Percentiles rank a stretch among this genome's conserved stretches.
Conservation (phyloP, 2,888 invertebrate species). For the Synanthedon myopaeformis region DNA sequence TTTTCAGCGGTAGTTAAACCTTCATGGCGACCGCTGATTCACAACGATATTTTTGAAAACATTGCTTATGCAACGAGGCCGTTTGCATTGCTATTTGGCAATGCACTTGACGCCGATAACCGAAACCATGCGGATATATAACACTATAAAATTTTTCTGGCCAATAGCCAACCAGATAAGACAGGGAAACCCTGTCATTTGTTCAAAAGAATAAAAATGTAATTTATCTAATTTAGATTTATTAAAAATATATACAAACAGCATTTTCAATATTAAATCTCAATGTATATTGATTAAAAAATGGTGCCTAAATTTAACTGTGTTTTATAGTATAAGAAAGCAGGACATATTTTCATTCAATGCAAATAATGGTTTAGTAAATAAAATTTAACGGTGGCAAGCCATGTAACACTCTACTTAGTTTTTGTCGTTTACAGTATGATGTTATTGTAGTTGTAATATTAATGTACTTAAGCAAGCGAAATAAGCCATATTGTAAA, state of each 20-base stretch:
- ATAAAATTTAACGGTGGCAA: too few relatives aligned
- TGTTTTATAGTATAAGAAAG: too few relatives aligned
- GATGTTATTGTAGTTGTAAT: background rate
- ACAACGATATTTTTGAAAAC: background rate
- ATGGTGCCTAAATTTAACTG: too few relatives aligned
- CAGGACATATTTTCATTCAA: too few relatives aligned
- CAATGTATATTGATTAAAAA: too few relatives aligned
- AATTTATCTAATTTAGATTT: too few relatives aligned
- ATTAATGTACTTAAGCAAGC: background rate
- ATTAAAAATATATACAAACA: too few relatives aligned
- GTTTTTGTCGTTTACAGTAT: background rate
- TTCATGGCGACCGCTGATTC: background rate
- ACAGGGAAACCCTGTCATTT: background rate
- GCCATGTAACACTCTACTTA: too few relatives aligned
- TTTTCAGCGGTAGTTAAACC: background rate
- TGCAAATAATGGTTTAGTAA: too few relatives aligned
- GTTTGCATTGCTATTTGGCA: background rate
- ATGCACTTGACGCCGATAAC: background rate
- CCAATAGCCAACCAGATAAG: background rate
- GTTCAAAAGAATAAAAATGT: too few relatives aligned
- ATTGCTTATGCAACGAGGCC: background rate
- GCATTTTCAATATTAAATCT: too few relatives aligned
- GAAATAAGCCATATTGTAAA: background rate
- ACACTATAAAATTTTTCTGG: background rate
- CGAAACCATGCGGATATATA: background rate